Conservation (phyloP, 2,113 vertebrate genomes). For the Alexandromys fortis region DNA sequence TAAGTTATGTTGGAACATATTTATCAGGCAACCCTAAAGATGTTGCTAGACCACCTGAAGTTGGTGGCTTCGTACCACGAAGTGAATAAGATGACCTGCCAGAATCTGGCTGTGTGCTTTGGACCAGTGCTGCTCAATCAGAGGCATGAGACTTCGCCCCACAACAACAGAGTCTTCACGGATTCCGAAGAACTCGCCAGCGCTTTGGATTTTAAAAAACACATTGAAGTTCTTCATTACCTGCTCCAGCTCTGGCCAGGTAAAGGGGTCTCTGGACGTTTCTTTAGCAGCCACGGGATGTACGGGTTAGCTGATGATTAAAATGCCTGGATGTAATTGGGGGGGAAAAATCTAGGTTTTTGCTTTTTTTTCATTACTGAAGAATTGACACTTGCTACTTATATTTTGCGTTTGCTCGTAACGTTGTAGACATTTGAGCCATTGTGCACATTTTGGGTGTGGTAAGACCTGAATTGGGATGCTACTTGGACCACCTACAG, state of each 20-base stretch:
- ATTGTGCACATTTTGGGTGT: background rate
- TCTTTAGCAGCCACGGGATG: background rate
- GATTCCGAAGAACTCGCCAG: slow-evolving; percentile 98
- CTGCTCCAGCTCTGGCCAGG: slow-evolving; percentile 99
- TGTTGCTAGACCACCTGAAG: slow-evolving; percentile 96
- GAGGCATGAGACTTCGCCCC: slow-evolving; percentile 93
- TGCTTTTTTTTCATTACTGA: slow-evolving; percentile 44
- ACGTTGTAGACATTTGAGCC: background rate
- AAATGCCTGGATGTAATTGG: background rate
- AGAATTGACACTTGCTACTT: slow-evolving; percentile 11
- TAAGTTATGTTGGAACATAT: slow-evolving; percentile 40
- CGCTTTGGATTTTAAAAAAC: slow-evolving; percentile 99
- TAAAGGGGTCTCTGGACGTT: slow-evolving; percentile 77
- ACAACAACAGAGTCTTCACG: slow-evolving; percentile 95
- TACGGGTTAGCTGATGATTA: slow-evolving; percentile 49
- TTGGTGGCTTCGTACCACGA: slow-evolving; percentile 96
- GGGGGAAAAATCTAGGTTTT: background rate
- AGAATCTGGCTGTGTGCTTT: slow-evolving; percentile 99
- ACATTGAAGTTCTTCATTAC: slow-evolving; percentile 99
- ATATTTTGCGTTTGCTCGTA: background rate
- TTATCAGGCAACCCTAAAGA: slow-evolving; percentile 92
- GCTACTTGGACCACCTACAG: background rate
- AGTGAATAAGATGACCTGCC: slow-evolving; percentile 98
- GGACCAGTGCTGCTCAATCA: slow-evolving; percentile 97
- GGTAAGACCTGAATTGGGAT: background rate